Evolutionary conservation across 2,797 vertebrate species (phyloP), one percentile per base, ranked within the genome.

Genomic region (Paguma larvata): DNA sequence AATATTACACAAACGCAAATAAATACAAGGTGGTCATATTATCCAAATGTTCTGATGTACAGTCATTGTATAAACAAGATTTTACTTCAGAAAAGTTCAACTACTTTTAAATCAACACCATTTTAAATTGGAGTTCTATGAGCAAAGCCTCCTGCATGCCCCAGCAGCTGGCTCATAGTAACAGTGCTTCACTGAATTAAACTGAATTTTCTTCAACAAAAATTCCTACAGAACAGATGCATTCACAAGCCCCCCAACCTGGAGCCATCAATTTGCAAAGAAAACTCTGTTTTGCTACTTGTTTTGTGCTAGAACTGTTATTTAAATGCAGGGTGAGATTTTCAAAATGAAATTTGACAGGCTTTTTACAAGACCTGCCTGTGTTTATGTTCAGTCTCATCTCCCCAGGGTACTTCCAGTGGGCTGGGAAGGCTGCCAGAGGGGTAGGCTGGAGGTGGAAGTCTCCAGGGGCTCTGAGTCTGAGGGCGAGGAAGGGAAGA

Each of bases 271-370:
- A 44, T 93, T 91, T 93, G 46, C 62, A 83, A 96, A 93, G 95
- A 92, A 97, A 97, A 91, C 48, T 73, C 85, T 89, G 73, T 94
- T 97, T 90, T 65, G 59, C 79, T 97, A 46, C 77, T 88, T 93
- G 78, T 73, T 97, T 97, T 86, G 80, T 75, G 59, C 89, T 92
- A 73, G 63, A 95, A 96, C 86, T 95, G 23, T 77, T 93, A 89
- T 97, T 97, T 97, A 86, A 83, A 93, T 77, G 82, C 84, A 90
- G 70, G 27, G 56, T 77, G 77, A 96, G 89, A 82, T 77, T 97
- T 93, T 97, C 53, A 78, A 95, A 97, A 97, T 80, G 82, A 95
- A 95, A 97, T 95, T 44, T 97, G 93, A 97, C 84, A 48, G 75
- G 21, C 85, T 86, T 93, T 85, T 80, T 70, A 63, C 19, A 83